Conservation (phyloP, 2,888 invertebrate species). For the Dascillus cervinus region DNA sequence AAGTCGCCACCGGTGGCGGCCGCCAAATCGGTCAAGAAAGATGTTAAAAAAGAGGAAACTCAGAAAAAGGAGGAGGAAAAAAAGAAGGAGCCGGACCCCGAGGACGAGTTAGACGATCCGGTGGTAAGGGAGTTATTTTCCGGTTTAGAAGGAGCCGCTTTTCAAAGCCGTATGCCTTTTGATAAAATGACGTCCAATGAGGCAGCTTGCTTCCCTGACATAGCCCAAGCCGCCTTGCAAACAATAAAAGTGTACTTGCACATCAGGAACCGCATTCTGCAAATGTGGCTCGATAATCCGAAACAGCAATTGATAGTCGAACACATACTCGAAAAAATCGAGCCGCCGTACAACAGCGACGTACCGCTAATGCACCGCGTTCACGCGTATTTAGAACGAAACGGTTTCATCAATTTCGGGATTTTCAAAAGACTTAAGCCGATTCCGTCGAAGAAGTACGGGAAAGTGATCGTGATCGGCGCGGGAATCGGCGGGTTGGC, state of each 20-base stretch:
- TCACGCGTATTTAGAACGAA: conserved; percentile 87
- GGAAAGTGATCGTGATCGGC: conserved; percentile 57
- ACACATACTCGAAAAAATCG: conserved; percentile 71
- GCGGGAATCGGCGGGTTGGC: conserved; percentile 90
- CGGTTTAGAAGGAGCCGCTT: conserved; percentile 80
- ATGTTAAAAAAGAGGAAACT: conserved; percentile 45
- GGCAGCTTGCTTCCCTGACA: conserved; percentile 88
- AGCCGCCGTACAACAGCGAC: conserved; percentile 91
- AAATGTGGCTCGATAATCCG: conserved; percentile 94
- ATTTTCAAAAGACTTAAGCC: conserved; percentile 83
- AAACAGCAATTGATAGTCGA: conserved; percentile 84
- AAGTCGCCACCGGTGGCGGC: conserved; percentile 43
- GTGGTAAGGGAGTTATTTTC: conserved; percentile 43
- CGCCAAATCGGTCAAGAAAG: conserved; percentile 42
- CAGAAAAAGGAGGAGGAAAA: conserved; percentile 36
- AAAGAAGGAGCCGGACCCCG: conserved; percentile 54
- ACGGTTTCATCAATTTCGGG: conserved; percentile 97
- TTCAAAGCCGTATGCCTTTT: conserved; percentile 88
- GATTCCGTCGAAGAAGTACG: conserved; percentile 55
- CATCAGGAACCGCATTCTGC: conserved; percentile 82
- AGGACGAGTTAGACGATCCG: conserved; percentile 61
- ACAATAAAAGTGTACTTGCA: conserved; percentile 85
- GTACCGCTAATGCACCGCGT: conserved; percentile 72
- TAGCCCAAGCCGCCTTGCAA: conserved; percentile 73
- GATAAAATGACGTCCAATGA: conserved; percentile 92